These are phyloP conservation scores for Arge pagana DNA, from an alignment of 2,888 invertebrate genomes.

Conservation along the genomic window DNA sequence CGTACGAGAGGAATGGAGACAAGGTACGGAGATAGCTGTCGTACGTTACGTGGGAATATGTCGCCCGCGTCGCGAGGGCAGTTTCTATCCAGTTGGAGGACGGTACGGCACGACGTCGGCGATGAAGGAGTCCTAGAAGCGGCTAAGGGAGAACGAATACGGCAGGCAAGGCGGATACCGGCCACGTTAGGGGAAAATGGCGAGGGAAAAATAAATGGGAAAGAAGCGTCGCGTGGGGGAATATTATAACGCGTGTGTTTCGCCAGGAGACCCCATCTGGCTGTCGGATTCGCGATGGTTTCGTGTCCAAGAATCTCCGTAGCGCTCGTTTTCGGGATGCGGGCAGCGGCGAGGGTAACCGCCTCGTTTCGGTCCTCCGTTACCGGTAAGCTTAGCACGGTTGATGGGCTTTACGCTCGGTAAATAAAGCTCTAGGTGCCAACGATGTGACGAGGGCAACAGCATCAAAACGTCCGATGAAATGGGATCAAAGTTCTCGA, in stretches of 20 bases:
- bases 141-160: too few species aligned
- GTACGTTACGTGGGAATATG: too few species aligned
- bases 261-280: slow-evolving; percentile 18
- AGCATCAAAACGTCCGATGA: slow-evolving; percentile 10
- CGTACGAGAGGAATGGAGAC: too few species aligned
- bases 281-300: slow-evolving; percentile 20
- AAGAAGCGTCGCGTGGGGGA: slow-evolving; percentile 12
- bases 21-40: too few species aligned
- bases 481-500: slow-evolving; percentile 5
- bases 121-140: too few species aligned
- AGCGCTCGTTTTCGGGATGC: slow-evolving; percentile 14
- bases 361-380: too few species aligned
- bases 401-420: slow-evolving; percentile 22
- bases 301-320: slow-evolving; percentile 9
- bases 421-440: slow-evolving; percentile 26
- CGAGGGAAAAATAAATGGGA: slow-evolving; percentile 12
- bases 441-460: slow-evolving; percentile 18
- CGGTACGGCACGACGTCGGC: too few species aligned
- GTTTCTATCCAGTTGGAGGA: too few species aligned
- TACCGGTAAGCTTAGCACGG: slow-evolving; percentile 15
- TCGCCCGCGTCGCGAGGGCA: too few species aligned
- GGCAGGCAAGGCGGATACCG: too few species aligned
- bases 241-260: slow-evolving; percentile 14
- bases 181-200: too few species aligned
- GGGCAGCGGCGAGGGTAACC: too few species aligned